phyloP scores from a whole-genome alignment of 2,888 invertebrate genomes.

The Plagodis pulveraria region DNA sequence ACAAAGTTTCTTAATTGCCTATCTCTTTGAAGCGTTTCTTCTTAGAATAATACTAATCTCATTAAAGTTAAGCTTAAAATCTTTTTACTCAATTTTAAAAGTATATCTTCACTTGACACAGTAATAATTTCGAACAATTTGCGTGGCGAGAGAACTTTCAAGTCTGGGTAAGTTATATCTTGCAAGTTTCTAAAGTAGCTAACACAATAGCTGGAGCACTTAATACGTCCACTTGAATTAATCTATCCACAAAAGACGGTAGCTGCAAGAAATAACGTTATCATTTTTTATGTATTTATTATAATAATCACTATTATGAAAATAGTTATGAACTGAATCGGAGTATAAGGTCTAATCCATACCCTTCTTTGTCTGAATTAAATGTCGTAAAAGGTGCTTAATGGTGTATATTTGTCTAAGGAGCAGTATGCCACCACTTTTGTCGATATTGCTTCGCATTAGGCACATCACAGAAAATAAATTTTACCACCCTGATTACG shows the following conservation, averaged over 20 bases:
- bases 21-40: neutral
- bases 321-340: neutral
- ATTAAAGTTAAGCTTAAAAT: conserved; percentile 2
- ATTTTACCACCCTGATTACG: too few relatives aligned
- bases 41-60: neutral
- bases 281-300: conserved; percentile 2
- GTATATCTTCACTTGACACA: conserved; percentile 12
- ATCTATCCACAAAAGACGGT: conserved; percentile 26
- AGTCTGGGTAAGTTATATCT: conserved; percentile 30
- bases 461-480: too few relatives aligned
- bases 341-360: neutral
- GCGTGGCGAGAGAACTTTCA: conserved; percentile 29
- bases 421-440: too few relatives aligned
- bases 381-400: too few relatives aligned
- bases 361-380: neutral
- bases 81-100: conserved; percentile 4
- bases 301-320: neutral
- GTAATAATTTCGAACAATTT: conserved; percentile 31
- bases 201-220: conserved; percentile 36
- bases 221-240: conserved; percentile 35
- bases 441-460: too few relatives aligned
- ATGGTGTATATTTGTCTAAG: too few relatives aligned
- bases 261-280: conserved; percentile 9
- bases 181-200: conserved; percentile 28
- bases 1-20: neutral